Evolutionary conservation across 2,888 invertebrate species (phyloP).

Genomic region (Meteorus cinctellus): DNA sequence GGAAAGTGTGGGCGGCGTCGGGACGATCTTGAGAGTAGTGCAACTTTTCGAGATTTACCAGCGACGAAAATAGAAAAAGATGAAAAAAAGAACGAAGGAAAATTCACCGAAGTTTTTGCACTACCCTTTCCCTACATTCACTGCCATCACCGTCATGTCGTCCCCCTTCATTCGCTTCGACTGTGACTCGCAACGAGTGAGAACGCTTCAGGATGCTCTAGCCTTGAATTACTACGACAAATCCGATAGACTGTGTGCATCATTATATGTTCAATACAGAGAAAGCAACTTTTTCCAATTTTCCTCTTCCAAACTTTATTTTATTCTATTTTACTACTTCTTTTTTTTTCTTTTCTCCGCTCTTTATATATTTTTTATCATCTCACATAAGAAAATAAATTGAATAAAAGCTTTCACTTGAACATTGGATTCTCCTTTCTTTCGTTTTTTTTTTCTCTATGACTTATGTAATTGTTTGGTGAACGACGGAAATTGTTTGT

Average conservation of each 20-base stretch:
- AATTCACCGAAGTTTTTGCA: neutral
- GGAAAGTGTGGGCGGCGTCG: constrained; percentile 36
- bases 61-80: constrained; percentile 37
- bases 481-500: too few species aligned
- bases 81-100: neutral
- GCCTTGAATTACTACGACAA: constrained; percentile 53
- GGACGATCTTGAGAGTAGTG: constrained; percentile 48
- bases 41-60: constrained; percentile 56
- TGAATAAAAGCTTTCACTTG: constrained; percentile 10
- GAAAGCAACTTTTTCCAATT: constrained; percentile 9
- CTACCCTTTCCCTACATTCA: neutral
- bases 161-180: constrained; percentile 44
- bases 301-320: neutral
- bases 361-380: neutral
- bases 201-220: constrained; percentile 38
- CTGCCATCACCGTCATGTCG: constrained; percentile 28
- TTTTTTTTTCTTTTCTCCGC: neutral
- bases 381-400: neutral
- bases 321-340: neutral
- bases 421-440: neutral
- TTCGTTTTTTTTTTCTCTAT: neutral
- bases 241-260: constrained; percentile 37
- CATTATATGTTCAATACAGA: constrained; percentile 6
- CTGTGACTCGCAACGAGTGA: constrained; percentile 32
- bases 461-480: neutral